phyloP scores from a whole-genome alignment of 1,140 invertebrate species.

The Micrasema minimum region DNA sequence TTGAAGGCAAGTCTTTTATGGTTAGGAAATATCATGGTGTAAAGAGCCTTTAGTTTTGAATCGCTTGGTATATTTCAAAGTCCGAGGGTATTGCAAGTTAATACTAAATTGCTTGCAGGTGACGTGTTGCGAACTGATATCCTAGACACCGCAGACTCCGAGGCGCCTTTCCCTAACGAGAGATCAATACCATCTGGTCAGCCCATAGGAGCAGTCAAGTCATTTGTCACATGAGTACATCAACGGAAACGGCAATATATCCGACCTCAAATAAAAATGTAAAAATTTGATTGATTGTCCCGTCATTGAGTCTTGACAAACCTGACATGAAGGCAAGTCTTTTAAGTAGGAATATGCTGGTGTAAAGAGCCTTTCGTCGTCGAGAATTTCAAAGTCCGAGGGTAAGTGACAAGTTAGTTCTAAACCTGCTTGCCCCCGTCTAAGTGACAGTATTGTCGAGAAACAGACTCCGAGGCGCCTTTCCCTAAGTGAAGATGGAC shows the following conservation, averaged over 20 bases:
- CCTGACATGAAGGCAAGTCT: too few relatives aligned
- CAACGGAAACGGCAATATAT: slow-evolving; percentile 67
- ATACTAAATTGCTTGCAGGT: slow-evolving; percentile 65
- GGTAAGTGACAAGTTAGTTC: too few relatives aligned
- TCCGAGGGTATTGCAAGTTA: slow-evolving; percentile 48
- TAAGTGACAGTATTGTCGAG: too few relatives aligned
- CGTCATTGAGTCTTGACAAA: too few relatives aligned
- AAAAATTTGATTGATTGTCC: too few relatives aligned
- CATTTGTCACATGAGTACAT: slow-evolving; percentile 68
- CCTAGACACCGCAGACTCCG: slow-evolving; percentile 65
- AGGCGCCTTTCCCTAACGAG: slow-evolving; percentile 63
- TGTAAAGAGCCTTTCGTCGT: too few relatives aligned
- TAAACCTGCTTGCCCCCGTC: too few relatives aligned
- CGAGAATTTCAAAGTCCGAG: too few relatives aligned
- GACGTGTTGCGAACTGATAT: slow-evolving; percentile 69
- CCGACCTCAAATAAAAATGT: too few relatives aligned
- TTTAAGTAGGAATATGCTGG: too few relatives aligned
- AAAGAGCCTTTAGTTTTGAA: neutral
- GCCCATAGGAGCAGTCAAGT: slow-evolving; percentile 67
- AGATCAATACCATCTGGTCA: slow-evolving; percentile 59
- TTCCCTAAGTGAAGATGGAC: too few relatives aligned
- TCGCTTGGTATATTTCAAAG: neutral
- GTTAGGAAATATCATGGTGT: neutral
- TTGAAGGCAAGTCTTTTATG: neutral
- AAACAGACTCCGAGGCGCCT: too few relatives aligned